These are phyloP conservation scores for Zonotrichia leucophrys DNA, from an alignment of 2,113 vertebrate species.

Conservation along the genomic window DNA sequence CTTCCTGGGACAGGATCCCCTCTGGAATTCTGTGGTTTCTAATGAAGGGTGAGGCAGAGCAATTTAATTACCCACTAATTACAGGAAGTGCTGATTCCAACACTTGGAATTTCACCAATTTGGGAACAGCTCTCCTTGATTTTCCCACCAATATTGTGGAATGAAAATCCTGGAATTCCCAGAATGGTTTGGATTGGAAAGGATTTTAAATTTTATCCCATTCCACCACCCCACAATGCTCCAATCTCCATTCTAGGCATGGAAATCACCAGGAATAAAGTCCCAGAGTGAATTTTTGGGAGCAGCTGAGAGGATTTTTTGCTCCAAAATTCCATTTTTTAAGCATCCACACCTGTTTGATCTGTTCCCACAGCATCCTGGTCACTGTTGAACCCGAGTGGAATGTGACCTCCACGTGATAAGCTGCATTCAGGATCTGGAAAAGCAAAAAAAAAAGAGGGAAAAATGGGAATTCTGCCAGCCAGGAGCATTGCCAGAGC, in stretches of 20 bases:
- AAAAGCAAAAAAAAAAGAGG: not conserved
- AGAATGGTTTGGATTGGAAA: not conserved
- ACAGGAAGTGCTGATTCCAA: not conserved
- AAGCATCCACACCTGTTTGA: slow-evolving; percentile 86
- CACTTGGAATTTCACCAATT: not conserved
- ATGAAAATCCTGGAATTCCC: not conserved
- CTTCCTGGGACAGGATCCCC: not conserved
- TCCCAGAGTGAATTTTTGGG: not conserved
- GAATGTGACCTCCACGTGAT: slow-evolving; percentile 97
- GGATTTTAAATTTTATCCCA: not conserved
- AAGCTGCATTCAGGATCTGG: slow-evolving; percentile 95
- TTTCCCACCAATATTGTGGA: fast-evolving
- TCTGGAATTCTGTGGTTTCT: not conserved
- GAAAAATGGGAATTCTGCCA: not conserved
- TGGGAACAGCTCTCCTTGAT: not conserved
- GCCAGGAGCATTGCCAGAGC: not conserved
- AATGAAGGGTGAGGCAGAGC: not conserved
- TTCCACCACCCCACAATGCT: not conserved
- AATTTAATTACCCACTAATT: not conserved
- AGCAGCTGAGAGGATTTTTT: not conserved
- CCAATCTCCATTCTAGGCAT: not conserved
- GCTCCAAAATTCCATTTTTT: not conserved
- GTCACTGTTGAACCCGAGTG: slow-evolving; percentile 95
- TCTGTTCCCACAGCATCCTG: slow-evolving; percentile 95
- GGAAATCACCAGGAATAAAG: not conserved